Percentiles rank a stretch among this genome's conserved stretches.
These are phyloP conservation scores for Uloborus plumipes DNA, from an alignment of 2,888 invertebrate species.

Conservation along the genomic window DNA sequence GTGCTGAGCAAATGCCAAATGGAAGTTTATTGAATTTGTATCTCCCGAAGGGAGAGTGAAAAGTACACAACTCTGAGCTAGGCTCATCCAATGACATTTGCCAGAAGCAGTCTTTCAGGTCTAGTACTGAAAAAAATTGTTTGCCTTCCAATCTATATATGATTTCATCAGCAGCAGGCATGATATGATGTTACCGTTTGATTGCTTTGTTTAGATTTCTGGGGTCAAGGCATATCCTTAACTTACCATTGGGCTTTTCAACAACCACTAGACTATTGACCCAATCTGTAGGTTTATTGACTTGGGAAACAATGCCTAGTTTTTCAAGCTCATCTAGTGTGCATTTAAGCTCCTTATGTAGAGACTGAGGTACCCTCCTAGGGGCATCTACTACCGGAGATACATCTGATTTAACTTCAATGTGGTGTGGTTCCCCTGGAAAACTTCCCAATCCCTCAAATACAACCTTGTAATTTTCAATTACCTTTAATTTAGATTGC, in stretches of 20 bases:
- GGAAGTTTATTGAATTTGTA: slow-evolving; percentile 24
- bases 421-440: not conserved
- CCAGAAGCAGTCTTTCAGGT: slow-evolving; percentile 27
- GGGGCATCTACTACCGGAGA: not conserved
- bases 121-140: not conserved
- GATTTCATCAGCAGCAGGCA: not conserved
- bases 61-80: slow-evolving; percentile 23
- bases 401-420: not conserved
- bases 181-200: not conserved
- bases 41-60: slow-evolving; percentile 22
- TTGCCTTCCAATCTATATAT: not conserved
- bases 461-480: not conserved
- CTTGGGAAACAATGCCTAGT: no score
- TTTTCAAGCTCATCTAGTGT: no score
- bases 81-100: slow-evolving; percentile 15
- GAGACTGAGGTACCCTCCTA: no score
- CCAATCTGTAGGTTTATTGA: no score
- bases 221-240: not conserved
- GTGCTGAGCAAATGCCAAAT: slow-evolving; percentile 20
- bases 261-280: no score
- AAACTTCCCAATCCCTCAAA: not conserved
- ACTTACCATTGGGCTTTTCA: not conserved
- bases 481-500: not conserved
- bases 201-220: slow-evolving; percentile 11
- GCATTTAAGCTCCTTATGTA: no score